Evolutionary conservation across 2,888 invertebrate genomes (phyloP).

Genomic region (Latheticus oryzae): DNA sequence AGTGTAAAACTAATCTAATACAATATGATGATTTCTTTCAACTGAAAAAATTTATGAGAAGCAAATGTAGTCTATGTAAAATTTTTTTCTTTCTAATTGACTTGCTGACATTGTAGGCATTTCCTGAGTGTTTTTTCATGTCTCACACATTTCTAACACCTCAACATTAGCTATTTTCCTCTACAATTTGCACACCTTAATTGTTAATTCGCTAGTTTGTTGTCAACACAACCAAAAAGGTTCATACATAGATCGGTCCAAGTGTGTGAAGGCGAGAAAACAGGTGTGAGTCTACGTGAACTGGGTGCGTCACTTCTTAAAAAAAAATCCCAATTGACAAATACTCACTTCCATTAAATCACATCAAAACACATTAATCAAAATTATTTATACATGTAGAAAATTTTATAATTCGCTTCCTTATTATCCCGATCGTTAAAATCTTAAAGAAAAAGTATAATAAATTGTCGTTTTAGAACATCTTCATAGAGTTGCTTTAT

Average conservation of each 20-base stretch:
- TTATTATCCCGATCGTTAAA: constrained; percentile 17
- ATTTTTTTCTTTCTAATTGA: too few relatives aligned
- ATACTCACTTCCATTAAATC: constrained; percentile 18
- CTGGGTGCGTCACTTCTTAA: constrained; percentile 34
- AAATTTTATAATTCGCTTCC: background rate
- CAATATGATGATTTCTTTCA: too few relatives aligned
- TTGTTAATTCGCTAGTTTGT: too few relatives aligned
- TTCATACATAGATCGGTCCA: constrained; percentile 10
- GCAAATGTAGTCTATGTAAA: too few relatives aligned
- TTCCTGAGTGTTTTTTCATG: too few relatives aligned
- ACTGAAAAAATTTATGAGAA: too few relatives aligned
- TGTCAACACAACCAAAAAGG: constrained; percentile 18
- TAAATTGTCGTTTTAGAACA: constrained; percentile 15
- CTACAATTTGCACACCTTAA: too few relatives aligned
- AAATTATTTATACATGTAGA: constrained; percentile 4
- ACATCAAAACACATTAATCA: constrained; percentile 9
- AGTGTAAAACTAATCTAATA: too few relatives aligned
- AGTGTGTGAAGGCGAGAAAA: constrained; percentile 34
- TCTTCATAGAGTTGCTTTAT: constrained; percentile 15
- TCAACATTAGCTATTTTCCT: too few relatives aligned
- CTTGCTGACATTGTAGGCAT: too few relatives aligned
- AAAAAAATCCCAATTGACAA: constrained; percentile 30
- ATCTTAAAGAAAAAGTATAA: constrained; percentile 13
- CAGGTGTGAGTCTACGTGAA: constrained; percentile 33
- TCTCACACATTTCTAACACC: too few relatives aligned